Evolutionary conservation across 1,140 invertebrate species (phyloP), one percentile per base, ranked within the genome.

Genomic region (Eueides isabella): DNA sequence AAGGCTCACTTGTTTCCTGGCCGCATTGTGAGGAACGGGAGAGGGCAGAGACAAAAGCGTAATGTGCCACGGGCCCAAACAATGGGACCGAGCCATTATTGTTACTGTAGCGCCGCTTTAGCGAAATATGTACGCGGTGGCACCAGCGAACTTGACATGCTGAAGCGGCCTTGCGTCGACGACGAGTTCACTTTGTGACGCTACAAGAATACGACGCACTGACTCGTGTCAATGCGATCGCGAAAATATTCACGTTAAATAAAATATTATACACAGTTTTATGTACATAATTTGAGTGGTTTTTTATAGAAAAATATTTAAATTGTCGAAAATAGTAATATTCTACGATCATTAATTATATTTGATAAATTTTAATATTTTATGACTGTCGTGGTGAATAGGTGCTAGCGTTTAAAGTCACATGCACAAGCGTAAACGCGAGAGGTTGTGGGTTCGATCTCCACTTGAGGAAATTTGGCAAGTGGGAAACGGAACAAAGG

Each of bases 1-100:
- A 92, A 92, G 91, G 90, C 91, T 91, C 90, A 92, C 90, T 93
- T 93, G 91, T 93, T 92, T 93, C 91, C 90, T 93, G 89, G 91
- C 91, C 89, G 90, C 89, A 93, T 92, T 92, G 91, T 92, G 89
- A 92, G 91, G 89, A 88, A 87, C 88, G 85, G 87, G 87, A 91
- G 90, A 92, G 91, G 88, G 90, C 91, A 92, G 89, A 92, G 91
- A 92, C 91, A 92, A 92, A 92, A 88, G 90, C 90, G 88, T 92
- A 92, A 92, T 92, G 91, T 92, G 91, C 91, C 89, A 91, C 91
- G 89, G 89, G 84, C 89, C 91, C 90, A 92, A 92, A 92, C 91
- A 92, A 92, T 92, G 90, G 83, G 86, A 80, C 88, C 84, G 81
- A 84, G 89, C 89, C 88, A 92, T 92, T 92, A 92, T 92, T 92